phyloP scores from a whole-genome alignment of 2,888 invertebrate genomes.

The Cryptosula pallasiana region DNA sequence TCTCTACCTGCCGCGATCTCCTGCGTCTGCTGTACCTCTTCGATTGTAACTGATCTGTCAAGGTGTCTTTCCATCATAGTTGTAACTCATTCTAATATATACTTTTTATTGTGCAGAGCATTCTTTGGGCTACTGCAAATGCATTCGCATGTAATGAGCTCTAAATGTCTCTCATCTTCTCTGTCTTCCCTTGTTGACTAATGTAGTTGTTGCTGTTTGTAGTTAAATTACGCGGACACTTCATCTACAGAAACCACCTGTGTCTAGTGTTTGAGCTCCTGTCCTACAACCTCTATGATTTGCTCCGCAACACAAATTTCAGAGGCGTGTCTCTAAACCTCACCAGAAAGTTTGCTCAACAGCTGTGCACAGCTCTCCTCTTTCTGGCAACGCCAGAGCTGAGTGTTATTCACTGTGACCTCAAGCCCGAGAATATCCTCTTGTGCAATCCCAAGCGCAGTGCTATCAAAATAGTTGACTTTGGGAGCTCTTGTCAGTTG shows the following conservation, averaged over 20 bases:
- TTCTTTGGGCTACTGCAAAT: too few species aligned
- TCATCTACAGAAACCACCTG: slow-evolving; percentile 99
- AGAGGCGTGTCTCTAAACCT: slow-evolving; percentile 98
- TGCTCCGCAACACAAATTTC: slow-evolving; percentile 98
- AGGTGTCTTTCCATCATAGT: too few species aligned
- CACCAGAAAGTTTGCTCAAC: slow-evolving; percentile 99
- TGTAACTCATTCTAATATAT: too few species aligned
- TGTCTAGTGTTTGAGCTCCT: slow-evolving; percentile 99
- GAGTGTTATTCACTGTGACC: slow-evolving; percentile 70
- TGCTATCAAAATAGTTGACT: slow-evolving; percentile 99
- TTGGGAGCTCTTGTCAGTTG: slow-evolving; percentile 98
- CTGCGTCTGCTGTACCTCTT: too few species aligned
- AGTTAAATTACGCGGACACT: slow-evolving; percentile 99
- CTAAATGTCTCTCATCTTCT: too few species aligned
- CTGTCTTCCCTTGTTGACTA: too few species aligned
- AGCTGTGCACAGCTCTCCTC: slow-evolving; percentile 95
- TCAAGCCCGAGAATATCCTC: slow-evolving; percentile 99
- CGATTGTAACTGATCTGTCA: too few species aligned
- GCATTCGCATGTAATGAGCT: too few species aligned
- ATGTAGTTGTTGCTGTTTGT: too few species aligned
- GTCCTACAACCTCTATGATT: slow-evolving; percentile 98
- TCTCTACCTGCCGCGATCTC: too few species aligned
- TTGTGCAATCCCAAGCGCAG: slow-evolving; percentile 99
- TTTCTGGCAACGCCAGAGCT: slow-evolving; percentile 99
- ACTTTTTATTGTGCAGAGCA: too few species aligned